These are phyloP conservation scores for Meghimatium bilineatum DNA, from an alignment of 2,888 invertebrate genomes.

Conservation along the genomic window DNA sequence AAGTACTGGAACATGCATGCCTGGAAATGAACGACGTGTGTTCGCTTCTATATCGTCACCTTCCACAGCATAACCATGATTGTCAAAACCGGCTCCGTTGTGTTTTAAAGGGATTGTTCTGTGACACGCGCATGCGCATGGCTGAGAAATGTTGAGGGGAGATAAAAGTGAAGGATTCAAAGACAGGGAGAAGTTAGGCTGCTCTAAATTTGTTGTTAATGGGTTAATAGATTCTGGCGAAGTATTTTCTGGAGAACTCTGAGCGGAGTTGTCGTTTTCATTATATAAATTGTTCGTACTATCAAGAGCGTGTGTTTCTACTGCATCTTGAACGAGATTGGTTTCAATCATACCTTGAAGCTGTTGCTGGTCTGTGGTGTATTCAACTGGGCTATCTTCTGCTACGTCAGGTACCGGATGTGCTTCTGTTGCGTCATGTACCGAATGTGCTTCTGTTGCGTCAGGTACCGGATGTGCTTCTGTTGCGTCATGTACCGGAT, in stretches of 20 bases:
- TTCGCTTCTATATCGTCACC: not conserved
- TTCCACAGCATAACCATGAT: slow-evolving; percentile 14
- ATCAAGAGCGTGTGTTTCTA: not conserved
- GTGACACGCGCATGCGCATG: slow-evolving; percentile 44
- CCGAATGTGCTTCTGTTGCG: too few species aligned
- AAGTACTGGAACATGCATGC: slow-evolving; percentile 39
- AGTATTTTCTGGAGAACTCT: not conserved
- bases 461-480: too few species aligned
- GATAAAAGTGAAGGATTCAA: not conserved
- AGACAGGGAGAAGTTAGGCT: not conserved
- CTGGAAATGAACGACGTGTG: not conserved
- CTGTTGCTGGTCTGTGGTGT: too few species aligned
- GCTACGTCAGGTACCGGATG: too few species aligned
- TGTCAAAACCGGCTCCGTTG: slow-evolving; percentile 24
- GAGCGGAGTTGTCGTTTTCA: not conserved
- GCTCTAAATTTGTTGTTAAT: not conserved
- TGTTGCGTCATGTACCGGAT: too few species aligned
- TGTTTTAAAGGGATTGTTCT: slow-evolving; percentile 31
- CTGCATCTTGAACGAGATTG: not conserved
- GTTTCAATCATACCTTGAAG: not conserved
- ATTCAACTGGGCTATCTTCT: too few species aligned
- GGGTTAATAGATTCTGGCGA: not conserved
- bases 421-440: too few species aligned
- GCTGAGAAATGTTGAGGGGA: slow-evolving; percentile 20
- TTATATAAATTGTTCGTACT: not conserved